Base-by-base conservation (phyloP, 2,113 vertebrate genomes). In the Oriolus oriolus region DNA sequence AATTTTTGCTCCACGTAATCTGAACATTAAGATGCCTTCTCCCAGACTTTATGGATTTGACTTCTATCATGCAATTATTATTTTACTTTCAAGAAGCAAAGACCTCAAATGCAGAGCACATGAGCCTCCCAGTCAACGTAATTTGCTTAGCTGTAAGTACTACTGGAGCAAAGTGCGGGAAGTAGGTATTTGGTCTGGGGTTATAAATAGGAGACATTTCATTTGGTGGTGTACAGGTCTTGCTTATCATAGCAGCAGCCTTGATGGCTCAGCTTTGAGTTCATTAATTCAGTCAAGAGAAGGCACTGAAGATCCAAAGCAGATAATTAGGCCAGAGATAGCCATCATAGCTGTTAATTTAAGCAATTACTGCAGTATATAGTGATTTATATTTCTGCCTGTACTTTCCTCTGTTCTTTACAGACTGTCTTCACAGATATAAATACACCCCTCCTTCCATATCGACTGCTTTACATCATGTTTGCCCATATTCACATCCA, bases 151-250 rank as follows among this genome's bases (percentile, higher is more conserved):
- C 68, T 92, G 1, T 37, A 85, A 93, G 85, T 12, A 84, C 28
- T 7, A 61, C 33, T 42, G 68, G 27, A 87, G 49, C 31, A 52
- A 75, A 87, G 50, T 10, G 39, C 7, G 19, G 61, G 89, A 75
- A 88, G 66, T 7, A 60, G 37, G 61, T 30, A 41, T 52, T 90
- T 76, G 44, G 44, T 56, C 57, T 33, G 53, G 44, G 20, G 59
- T 80, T 91, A 87, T 69, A 90, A 95, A 93, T 22, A 91, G 84
- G 45, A 87, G 49, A 63, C 49, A 42, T 74, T 92, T 53, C 41
- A 73, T 66, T 85, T 74, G 50, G 50, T 3, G 1, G 10, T 35
- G 42, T 31, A 49, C 49, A 65, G 71, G 27, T 56, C 79, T 74
- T 86, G 71, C 79, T 84, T 68, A 14, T 37, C 74, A 86, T 17